These are phyloP conservation scores for Diloba caeruleocephala DNA, from an alignment of 2,888 invertebrate species.

Conservation along the genomic window DNA sequence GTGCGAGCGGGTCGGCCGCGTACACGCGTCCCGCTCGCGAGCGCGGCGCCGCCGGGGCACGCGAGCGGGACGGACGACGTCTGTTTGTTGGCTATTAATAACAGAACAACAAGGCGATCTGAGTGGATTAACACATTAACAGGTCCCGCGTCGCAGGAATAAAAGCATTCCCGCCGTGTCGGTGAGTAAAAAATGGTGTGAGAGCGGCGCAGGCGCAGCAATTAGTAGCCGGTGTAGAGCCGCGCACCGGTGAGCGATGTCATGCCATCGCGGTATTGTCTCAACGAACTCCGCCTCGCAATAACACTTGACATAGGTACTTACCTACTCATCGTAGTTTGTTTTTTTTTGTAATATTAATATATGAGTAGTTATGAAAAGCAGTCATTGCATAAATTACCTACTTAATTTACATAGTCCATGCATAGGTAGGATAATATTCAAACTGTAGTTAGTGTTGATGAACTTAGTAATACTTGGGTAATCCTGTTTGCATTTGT, in stretches of 20 bases:
- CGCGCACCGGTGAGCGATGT: slow-evolving; percentile 21
- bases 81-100: slow-evolving; percentile 82
- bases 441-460: no score
- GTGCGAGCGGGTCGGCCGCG: slow-evolving; percentile 8
- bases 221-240: slow-evolving; percentile 58
- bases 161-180: slow-evolving; percentile 83
- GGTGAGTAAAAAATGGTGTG: slow-evolving; percentile 65
- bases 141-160: slow-evolving; percentile 73
- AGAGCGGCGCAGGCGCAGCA: slow-evolving; percentile 60
- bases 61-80: slow-evolving; percentile 60
- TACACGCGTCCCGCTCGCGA: slow-evolving; percentile 36
- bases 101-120: slow-evolving; percentile 78
- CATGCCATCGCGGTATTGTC: neutral
- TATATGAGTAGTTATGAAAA: no score
- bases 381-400: no score
- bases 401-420: no score
- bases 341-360: no score
- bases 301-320: neutral
- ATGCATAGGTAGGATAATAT: no score
- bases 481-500: no score
- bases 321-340: no score
- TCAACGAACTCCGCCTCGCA: neutral
- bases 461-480: no score
- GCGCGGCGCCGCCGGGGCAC: slow-evolving; percentile 25
- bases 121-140: slow-evolving; percentile 88